phyloP scores from a whole-genome alignment of 2,888 invertebrate species.

The Panorpa germanica region DNA sequence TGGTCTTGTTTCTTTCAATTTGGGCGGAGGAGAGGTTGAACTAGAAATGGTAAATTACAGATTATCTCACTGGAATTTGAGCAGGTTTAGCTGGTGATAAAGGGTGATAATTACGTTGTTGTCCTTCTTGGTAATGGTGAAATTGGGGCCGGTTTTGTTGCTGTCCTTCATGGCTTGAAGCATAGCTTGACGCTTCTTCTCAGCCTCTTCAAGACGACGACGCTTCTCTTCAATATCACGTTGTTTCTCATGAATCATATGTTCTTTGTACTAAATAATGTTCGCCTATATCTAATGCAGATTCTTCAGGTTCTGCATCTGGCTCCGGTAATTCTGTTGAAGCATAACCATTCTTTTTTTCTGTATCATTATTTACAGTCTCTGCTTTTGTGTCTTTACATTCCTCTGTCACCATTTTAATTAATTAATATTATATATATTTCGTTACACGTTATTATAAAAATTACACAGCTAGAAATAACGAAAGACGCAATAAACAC shows the following conservation, averaged over 20 bases:
- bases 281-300: slow-evolving; percentile 63
- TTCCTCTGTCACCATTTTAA: too few species aligned
- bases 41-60: slow-evolving; percentile 24
- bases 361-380: too few species aligned
- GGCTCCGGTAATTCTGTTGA: too few species aligned
- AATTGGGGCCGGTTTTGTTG: slow-evolving; percentile 78
- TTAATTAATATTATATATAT: too few species aligned
- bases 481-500: too few species aligned
- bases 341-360: too few species aligned
- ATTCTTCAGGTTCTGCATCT: slow-evolving; percentile 38
- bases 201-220: slow-evolving; percentile 82
- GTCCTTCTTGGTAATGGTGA: slow-evolving; percentile 77
- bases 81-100: not conserved
- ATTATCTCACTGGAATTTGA: slow-evolving; percentile 1
- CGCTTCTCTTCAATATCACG: slow-evolving; percentile 89
- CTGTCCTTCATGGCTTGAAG: slow-evolving; percentile 82
- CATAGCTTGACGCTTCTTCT: slow-evolving; percentile 90
- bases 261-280: slow-evolving; percentile 67
- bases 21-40: slow-evolving; percentile 81
- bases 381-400: too few species aligned
- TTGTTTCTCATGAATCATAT: slow-evolving; percentile 79
- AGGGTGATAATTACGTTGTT: slow-evolving; percentile 54
- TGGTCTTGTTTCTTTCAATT: slow-evolving; percentile 96
- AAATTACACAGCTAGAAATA: too few species aligned
- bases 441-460: too few species aligned